Evolutionary conservation across 2,888 invertebrate species (phyloP).

Genomic region (Parnassius mnemosyne): DNA sequence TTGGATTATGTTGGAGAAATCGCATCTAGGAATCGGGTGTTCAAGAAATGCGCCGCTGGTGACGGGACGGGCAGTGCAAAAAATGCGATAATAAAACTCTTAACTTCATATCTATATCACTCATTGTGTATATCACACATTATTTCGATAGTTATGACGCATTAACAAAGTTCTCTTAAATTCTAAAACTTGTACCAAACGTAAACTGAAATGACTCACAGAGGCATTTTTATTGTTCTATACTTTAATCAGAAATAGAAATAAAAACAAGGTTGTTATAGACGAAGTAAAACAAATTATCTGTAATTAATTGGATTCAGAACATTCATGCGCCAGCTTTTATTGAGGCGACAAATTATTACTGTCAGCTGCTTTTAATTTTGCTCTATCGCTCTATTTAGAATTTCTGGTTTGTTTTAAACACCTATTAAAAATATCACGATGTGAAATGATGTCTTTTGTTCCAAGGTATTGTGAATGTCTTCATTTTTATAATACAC

Average conservation of each 20-base stretch:
- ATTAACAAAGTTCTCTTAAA: too few species aligned
- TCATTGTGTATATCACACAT: too few species aligned
- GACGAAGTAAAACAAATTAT: constrained; percentile 41
- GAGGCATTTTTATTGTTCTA: constrained; percentile 45
- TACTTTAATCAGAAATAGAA: constrained; percentile 36
- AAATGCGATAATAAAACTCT: too few species aligned
- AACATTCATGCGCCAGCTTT: constrained; percentile 43
- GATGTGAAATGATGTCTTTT: neutral
- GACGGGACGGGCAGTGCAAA: too few species aligned
- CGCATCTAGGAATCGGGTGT: too few species aligned
- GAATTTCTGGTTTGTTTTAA: constrained; percentile 10
- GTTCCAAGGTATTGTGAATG: neutral
- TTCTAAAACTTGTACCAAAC: constrained; percentile 16
- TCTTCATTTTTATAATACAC: neutral
- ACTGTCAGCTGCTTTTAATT: constrained; percentile 48
- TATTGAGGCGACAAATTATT: constrained; percentile 50
- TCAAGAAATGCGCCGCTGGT: too few species aligned
- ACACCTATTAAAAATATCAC: neutral
- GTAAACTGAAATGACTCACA: constrained; percentile 41
- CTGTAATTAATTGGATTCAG: constrained; percentile 46
- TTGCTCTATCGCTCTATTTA: constrained; percentile 17
- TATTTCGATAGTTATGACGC: too few species aligned
- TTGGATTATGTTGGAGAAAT: too few species aligned
- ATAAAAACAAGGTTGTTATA: constrained; percentile 34
- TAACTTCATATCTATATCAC: too few species aligned